Evolutionary conservation across 2,113 vertebrate species (phyloP).

Genomic region (Vulpes vulpes): DNA sequence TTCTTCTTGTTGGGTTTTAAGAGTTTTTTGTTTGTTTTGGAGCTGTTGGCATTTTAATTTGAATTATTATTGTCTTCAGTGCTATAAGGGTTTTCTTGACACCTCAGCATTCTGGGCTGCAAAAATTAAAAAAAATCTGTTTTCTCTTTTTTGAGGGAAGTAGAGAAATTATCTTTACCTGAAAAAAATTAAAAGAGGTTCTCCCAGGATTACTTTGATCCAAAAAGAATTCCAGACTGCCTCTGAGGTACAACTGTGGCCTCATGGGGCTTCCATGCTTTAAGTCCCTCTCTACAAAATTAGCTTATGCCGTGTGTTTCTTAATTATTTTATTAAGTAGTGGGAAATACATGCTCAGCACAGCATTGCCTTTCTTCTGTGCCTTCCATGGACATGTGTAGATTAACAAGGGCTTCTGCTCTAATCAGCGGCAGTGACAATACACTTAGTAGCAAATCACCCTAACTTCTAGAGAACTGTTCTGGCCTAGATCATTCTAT

Average conservation of each 20-base stretch:
- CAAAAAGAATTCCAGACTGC: background rate
- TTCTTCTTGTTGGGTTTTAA: constrained; percentile 50
- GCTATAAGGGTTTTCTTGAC: background rate
- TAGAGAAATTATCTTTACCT: background rate
- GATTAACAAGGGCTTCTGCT: background rate
- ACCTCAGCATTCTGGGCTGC: background rate
- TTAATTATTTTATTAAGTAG: background rate
- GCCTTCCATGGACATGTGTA: background rate
- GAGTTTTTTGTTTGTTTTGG: background rate
- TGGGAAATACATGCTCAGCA: background rate
- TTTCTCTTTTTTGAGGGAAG: background rate
- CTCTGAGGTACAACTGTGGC: background rate
- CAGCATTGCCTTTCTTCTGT: background rate
- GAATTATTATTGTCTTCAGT: background rate
- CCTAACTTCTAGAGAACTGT: background rate
- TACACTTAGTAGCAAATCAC: background rate
- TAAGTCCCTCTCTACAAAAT: background rate
- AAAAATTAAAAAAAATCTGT: background rate
- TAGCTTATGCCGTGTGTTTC: background rate
- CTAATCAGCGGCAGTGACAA: background rate
- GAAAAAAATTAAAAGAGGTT: background rate
- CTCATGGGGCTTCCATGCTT: background rate
- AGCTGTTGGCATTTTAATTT: constrained; percentile 14
- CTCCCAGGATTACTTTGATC: background rate
- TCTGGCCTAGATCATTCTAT: background rate